Conservation (phyloP, 2,797 vertebrate genomes). For the Crocidura indochinensis region DNA sequence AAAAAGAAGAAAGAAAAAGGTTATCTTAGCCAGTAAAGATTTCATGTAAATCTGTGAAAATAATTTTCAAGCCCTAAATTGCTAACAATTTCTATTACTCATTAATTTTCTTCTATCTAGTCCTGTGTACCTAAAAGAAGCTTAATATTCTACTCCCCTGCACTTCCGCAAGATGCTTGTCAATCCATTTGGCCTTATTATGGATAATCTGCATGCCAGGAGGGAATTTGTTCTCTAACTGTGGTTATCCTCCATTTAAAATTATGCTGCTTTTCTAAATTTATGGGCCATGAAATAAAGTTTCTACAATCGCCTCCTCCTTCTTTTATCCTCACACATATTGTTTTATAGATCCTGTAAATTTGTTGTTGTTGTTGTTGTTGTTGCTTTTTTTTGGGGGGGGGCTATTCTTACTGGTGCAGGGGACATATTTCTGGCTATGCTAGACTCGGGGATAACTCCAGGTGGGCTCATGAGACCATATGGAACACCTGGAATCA, state of each 20-base stretch:
- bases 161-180: conserved; percentile 47
- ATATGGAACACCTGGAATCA: no score
- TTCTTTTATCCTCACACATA: background rate
- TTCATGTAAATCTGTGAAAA: background rate
- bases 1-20: no score
- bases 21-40: background rate
- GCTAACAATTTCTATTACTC: conserved; percentile 54
- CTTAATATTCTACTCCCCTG: conserved; percentile 59
- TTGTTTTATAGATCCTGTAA: background rate
- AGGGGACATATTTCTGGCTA: no score
- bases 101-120: conserved; percentile 68
- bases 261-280: conserved; percentile 66
- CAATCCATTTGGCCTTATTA: conserved; percentile 77
- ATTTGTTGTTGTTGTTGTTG: no score
- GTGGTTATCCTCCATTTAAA: conserved; percentile 63
- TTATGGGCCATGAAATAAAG: conserved; percentile 62
- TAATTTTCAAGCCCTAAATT: conserved; percentile 58
- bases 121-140: conserved; percentile 41
- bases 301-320: background rate
- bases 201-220: conserved; percentile 64
- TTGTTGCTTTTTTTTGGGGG: no score
- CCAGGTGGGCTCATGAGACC: no score
- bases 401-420: no score
- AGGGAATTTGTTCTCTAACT: conserved; percentile 65
- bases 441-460: no score